Base-by-base conservation (phyloP, 2,888 invertebrate genomes). In the Lycaena phlaeas region DNA sequence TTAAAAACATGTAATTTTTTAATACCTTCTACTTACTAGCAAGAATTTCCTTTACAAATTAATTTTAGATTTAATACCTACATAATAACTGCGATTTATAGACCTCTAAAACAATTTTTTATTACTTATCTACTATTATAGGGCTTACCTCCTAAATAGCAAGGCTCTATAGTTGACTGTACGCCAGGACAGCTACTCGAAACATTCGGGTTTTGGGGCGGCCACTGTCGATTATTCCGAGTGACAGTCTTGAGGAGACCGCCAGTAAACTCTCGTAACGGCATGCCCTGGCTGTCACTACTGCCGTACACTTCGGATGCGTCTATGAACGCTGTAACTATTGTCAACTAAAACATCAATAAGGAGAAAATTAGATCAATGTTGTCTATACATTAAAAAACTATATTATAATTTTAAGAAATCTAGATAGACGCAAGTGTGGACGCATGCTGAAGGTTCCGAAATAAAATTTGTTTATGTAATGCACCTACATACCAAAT, bases 91-190 rank as follows among this genome's bases (percentile, higher is more conserved):
- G n/a, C n/a, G n/a, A n/a, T n/a, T n/a, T n/a, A n/a, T n/a, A n/a
- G n/a, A n/a, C n/a, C n/a, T n/a, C n/a, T n/a, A n/a, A n/a, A n/a
- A n/a, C n/a, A n/a, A n/a, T n/a, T n/a, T n/a, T n/a, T n/a, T n/a
- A n/a, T n/a, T n/a, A n/a, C n/a, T n/a, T n/a, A n/a, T n/a, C n/a
- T n/a, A n/a, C n/a, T n/a, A n/a, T n/a, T n/a, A n/a, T n/a, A n/a
- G 45, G 10, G 7, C 27, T 9, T 14, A 38, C 38, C 29, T 22
- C 14, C 12, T 9, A 38, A 7, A 25, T 38, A 38, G 6, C 38
- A 38, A 6, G 29, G 22, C 6, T 38, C 29, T 7, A 4, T 38
- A n/a, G 29, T 10, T n/a, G 38, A 38, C 2, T 11, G 7, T 22
- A 29, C 14, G 10, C 31, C 17, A 1, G 14, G 3, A 1, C 38